Percentiles rank a stretch among this genome's conserved stretches.
phyloP scores from a whole-genome alignment of 2,797 vertebrate species.

The Margarornis squamiger region DNA sequence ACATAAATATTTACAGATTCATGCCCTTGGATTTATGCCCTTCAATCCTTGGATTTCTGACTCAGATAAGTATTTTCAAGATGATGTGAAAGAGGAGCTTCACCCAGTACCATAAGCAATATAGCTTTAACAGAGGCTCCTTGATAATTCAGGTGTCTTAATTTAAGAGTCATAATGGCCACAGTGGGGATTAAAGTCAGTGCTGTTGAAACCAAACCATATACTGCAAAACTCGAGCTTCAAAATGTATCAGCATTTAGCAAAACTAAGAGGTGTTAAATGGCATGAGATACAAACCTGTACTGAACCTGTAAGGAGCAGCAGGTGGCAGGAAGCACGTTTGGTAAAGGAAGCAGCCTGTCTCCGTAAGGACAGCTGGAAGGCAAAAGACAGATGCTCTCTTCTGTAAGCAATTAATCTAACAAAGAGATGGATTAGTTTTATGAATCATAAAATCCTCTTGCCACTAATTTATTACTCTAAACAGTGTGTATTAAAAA shows the following conservation, averaged over 20 bases:
- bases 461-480: neutral
- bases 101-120: neutral
- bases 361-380: neutral
- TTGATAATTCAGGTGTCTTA: neutral
- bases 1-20: neutral
- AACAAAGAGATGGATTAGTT: neutral
- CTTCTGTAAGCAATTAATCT: neutral
- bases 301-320: neutral
- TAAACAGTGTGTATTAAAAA: neutral
- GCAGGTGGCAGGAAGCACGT: neutral
- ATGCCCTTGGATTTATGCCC: neutral
- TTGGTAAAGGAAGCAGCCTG: neutral
- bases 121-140: neutral
- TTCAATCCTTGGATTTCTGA: neutral
- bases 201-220: neutral
- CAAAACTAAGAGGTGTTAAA: neutral
- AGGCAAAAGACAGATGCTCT: neutral
- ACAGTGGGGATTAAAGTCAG: neutral
- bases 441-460: neutral
- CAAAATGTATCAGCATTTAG: neutral
- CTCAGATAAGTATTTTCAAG: neutral
- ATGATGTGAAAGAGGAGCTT: neutral
- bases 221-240: neutral
- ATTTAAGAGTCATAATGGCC: neutral
- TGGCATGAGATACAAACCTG: neutral